Percentiles rank a stretch among this genome's conserved stretches.
phyloP scores from a whole-genome alignment of 2,888 invertebrate genomes.

The Polymixis flavicincta region DNA sequence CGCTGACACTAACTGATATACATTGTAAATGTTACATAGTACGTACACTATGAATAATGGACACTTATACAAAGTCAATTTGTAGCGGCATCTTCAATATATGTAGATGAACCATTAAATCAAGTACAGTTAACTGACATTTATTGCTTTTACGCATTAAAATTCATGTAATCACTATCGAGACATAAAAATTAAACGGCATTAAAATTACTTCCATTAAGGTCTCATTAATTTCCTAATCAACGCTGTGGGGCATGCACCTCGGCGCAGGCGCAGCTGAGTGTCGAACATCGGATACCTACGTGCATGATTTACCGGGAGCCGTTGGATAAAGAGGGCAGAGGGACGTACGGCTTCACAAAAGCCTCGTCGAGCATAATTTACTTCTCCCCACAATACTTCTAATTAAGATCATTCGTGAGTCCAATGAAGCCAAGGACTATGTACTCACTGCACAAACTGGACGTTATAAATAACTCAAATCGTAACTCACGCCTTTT shows the following conservation, averaged over 20 bases:
- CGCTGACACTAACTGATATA: conserved; percentile 73
- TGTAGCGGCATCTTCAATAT: conserved; percentile 79
- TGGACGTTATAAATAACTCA: conserved; percentile 89
- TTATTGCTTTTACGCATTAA: conserved; percentile 86
- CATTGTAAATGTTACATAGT: conserved; percentile 70
- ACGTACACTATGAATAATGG: conserved; percentile 74
- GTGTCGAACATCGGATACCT: conserved; percentile 67
- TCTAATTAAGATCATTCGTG: conserved; percentile 90
- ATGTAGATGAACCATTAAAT: conserved; percentile 78
- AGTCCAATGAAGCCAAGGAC: conserved; percentile 83
- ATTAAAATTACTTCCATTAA: conserved; percentile 87
- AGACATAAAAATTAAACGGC: conserved; percentile 82
- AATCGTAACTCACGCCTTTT: conserved; percentile 86
- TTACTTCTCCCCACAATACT: conserved; percentile 87
- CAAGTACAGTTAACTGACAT: conserved; percentile 79
- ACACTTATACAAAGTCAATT: conserved; percentile 75
- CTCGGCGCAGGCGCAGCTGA: conserved; percentile 34
- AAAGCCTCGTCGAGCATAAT: conserved; percentile 82
- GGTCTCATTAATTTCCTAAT: conserved; percentile 88
- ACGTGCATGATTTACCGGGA: conserved; percentile 85
- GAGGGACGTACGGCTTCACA: conserved; percentile 70
- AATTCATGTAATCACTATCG: conserved; percentile 84
- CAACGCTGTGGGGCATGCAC: conserved; percentile 83
- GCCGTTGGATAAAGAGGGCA: conserved; percentile 62
- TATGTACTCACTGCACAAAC: conserved; percentile 85